Evolutionary conservation across 2,113 vertebrate genomes (phyloP).

Genomic region (Trinectes maculatus): DNA sequence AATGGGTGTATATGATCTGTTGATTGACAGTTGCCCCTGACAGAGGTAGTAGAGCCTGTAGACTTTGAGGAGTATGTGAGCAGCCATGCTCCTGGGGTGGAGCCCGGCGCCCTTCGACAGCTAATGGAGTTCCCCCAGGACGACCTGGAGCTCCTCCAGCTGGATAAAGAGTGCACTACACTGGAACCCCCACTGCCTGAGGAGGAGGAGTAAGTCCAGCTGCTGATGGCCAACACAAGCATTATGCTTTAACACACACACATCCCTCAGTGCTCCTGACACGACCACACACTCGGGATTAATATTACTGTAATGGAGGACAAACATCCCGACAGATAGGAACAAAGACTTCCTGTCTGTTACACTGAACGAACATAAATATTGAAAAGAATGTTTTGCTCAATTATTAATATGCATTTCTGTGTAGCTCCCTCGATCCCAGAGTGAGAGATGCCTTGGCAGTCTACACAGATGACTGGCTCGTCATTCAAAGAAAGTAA

Average conservation of each 20-base stretch:
- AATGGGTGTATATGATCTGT: conserved; percentile 18
- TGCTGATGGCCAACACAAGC: conserved; percentile 11
- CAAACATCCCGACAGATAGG: conserved; percentile 34
- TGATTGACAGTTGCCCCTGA: conserved; percentile 85
- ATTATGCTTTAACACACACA: conserved; percentile 19
- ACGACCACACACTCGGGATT: conserved; percentile 21
- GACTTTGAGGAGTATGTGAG: conserved; percentile 90
- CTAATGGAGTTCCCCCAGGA: conserved; percentile 89
- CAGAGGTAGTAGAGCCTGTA: conserved; percentile 89
- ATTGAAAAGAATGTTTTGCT: conserved; percentile 59
- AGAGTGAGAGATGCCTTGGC: conserved; percentile 88
- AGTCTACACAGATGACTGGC: conserved; percentile 92
- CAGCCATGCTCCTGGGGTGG: conserved; percentile 83
- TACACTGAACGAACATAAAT: conserved; percentile 53
- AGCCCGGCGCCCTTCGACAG: conserved; percentile 85
- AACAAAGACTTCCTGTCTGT: conserved; percentile 56
- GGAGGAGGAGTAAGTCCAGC: conserved; percentile 84
- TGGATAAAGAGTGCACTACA: conserved; percentile 88
- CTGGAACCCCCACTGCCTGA: conserved; percentile 86
- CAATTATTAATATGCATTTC: conserved; percentile 70
- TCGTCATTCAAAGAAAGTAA: conserved; percentile 90
- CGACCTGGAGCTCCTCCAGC: conserved; percentile 86
- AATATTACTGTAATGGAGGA: conserved; percentile 34
- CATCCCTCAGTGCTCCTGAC: neutral
- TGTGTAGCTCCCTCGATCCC: conserved; percentile 85